Percentiles rank a stretch among this genome's conserved stretches.
Conservation (phyloP, 2,113 vertebrate genomes). For the Hydropotes inermis region DNA sequence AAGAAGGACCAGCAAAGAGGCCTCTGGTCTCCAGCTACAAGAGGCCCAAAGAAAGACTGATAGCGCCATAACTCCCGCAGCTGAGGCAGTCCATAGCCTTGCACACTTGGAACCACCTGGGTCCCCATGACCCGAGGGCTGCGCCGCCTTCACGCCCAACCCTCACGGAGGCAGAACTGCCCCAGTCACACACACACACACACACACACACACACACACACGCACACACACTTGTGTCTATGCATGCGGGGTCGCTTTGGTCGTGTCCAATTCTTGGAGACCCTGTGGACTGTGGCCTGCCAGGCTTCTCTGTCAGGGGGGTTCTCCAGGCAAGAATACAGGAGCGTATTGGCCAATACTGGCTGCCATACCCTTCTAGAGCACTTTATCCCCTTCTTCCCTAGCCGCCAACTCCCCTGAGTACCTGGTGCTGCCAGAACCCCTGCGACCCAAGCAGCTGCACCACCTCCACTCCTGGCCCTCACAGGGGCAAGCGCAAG, state of each 20-base stretch:
- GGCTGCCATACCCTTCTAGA: neutral
- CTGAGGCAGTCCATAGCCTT: neutral
- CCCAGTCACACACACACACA: too few species aligned
- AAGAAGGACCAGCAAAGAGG: neutral
- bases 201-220: too few species aligned
- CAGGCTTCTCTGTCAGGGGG: neutral
- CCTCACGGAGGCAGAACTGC: neutral
- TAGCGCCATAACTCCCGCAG: neutral
- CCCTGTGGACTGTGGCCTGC: neutral
- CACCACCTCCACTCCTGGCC: neutral
- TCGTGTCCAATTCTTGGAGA: neutral
- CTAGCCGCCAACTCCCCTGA: neutral
- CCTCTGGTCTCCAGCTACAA: neutral
- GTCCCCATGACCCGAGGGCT: neutral
- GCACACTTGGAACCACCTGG: neutral
- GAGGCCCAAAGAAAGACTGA: neutral
- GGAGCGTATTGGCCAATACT: neutral
- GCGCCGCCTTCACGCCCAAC: neutral
- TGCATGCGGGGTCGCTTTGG: neutral
- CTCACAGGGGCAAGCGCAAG: neutral
- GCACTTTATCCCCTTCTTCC: rapidly evolving
- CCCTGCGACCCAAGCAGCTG: neutral
- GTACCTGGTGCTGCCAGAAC: neutral
- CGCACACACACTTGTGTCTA: neutral
- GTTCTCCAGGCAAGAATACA: neutral